A percentile compares a stretch with the other conserved stretches of the same genome.
phyloP scores from a whole-genome alignment of 2,113 vertebrate genomes.

The Ptyas mucosa region DNA sequence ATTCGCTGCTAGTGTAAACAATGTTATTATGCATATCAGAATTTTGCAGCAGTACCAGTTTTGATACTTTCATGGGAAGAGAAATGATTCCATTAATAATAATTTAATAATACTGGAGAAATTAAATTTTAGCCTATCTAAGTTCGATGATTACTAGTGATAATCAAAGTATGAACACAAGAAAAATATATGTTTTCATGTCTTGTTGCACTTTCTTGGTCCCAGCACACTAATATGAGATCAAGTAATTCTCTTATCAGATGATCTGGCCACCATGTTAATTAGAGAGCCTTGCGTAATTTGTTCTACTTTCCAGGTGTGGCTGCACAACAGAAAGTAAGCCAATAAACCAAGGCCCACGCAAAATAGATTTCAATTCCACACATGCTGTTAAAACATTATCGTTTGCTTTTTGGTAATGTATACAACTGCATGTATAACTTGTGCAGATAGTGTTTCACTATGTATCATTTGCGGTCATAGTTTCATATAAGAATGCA shows the following conservation, averaged over 20 bases:
- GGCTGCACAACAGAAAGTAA: not conserved
- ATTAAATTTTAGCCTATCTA: not conserved
- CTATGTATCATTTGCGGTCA: not conserved
- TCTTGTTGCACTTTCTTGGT: not conserved
- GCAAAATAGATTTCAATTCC: not conserved
- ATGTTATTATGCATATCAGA: not conserved
- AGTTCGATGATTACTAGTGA: not conserved
- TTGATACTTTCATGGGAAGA: not conserved
- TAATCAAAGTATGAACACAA: not conserved
- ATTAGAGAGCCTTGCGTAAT: not conserved
- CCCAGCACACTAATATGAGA: not conserved
- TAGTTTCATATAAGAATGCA: not conserved
- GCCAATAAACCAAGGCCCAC: not conserved
- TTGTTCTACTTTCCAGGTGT: not conserved
- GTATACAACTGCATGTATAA: not conserved
- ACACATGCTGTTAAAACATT: not conserved
- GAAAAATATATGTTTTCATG: not conserved
- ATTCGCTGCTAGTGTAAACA: not conserved
- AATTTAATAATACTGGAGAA: not conserved
- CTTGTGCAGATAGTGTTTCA: not conserved
- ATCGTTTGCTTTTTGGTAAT: not conserved
- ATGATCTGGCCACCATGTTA: not conserved
- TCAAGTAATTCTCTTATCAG: not conserved
- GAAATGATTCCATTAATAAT: not conserved
- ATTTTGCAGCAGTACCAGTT: not conserved